Base-by-base conservation (phyloP, 2,113 vertebrate genomes). In the Paradoxurus hermaphroditus region DNA sequence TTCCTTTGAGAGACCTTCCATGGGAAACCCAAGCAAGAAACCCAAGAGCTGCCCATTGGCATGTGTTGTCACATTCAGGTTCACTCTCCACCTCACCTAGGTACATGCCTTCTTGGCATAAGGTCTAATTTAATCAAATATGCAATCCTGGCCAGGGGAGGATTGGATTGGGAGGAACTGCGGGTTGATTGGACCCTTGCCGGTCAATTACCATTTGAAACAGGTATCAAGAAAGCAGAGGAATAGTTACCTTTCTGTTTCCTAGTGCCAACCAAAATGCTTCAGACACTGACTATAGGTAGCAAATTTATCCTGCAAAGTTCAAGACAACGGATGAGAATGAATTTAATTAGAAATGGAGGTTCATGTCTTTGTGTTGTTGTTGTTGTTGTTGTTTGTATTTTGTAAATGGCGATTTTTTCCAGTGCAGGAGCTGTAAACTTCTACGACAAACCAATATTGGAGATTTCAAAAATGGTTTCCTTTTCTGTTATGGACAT, bases 91-190 rank as follows among this genome's bases (percentile, higher is more conserved):
- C 75, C 72, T 82, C 91, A 86, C 53, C 85, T 81, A n/a, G 59
- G 77, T 46, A 94, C 59, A 21, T 49, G 81, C 94, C 96, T 97
- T 97, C 93, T 91, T 85, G 19, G 15, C 96, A 81, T 75, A 82
- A 62, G 85, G n/a, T 65, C 15, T 93, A 86, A 95, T 94, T 95
- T 93, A 49, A 91, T 93, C 91, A 94, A 96, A 93, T 96, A 93
- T 59, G 59, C 75, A 97, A 94, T 82, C 59, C 29, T 88, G 12
- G 27, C 41, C 59, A 86, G 36, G 21, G 41, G 95, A 18, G 77
- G 51, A 65, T 91, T 78, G 25, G 91, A 95, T 83, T 95, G 77
- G 51, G 65, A 86, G 41, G 51, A 96, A 91, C 65, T 86, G 53
- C n/a, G 72, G 46, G 78, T 86, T 83, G 94, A 96, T 11, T 95